phyloP scores from a whole-genome alignment of 37 sponge, comb jelly and placozoan genomes.

The Haliclona indistincta region DNA sequence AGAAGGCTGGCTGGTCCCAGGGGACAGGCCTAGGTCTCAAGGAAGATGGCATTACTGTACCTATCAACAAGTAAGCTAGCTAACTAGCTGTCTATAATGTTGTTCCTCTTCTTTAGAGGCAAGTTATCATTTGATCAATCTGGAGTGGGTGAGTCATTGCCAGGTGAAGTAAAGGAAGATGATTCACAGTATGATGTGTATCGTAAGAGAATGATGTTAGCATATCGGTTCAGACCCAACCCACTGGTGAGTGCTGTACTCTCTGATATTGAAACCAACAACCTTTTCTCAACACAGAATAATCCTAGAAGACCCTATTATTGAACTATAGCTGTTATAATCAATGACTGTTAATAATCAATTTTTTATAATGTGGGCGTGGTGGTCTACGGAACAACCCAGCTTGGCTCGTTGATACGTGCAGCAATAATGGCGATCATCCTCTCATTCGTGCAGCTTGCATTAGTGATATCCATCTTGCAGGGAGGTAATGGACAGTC shows the following conservation, averaged over 20 bases:
- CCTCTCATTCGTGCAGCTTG: too few species aligned
- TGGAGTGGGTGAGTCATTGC: constrained; percentile 83
- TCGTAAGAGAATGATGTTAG: constrained; percentile 99
- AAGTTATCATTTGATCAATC: constrained; percentile 74
- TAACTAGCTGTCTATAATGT: neutral
- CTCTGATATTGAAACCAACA: neutral
- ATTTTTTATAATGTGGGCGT: neutral
- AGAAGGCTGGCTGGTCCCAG: constrained; percentile 97
- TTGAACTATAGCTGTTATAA: too few species aligned
- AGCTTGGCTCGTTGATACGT: too few species aligned
- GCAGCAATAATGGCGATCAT: too few species aligned
- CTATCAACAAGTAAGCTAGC: constrained; percentile 86
- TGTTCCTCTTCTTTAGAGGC: constrained; percentile 52
- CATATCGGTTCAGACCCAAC: constrained; percentile 96
- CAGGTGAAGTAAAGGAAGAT: constrained; percentile 65
- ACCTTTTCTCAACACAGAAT: constrained; percentile 54
- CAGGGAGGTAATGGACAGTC: too few species aligned
- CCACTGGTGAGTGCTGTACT: constrained; percentile 62
- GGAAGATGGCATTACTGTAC: constrained; percentile 82
- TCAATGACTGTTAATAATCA: neutral
- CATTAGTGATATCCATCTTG: too few species aligned
- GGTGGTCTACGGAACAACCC: too few species aligned
- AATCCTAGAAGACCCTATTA: constrained; percentile 94
- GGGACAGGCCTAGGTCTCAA: constrained; percentile 88
- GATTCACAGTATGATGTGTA: constrained; percentile 93